Conservation (phyloP, 2,113 vertebrate species). For the Dunckerocampus dactyliophorus region DNA sequence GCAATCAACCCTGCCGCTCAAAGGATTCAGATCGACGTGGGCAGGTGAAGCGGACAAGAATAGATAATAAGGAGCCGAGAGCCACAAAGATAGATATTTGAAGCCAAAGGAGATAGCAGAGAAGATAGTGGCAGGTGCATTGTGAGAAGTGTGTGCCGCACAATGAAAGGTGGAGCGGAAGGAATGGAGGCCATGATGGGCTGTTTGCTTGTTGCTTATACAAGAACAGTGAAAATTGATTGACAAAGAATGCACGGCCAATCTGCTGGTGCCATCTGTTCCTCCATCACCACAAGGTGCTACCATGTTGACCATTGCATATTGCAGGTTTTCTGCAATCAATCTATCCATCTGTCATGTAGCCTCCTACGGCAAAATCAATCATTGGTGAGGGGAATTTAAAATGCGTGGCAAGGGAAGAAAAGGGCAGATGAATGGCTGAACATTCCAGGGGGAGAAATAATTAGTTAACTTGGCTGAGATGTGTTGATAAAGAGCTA, state of each 20-base stretch:
- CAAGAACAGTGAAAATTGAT: slow-evolving; percentile 51
- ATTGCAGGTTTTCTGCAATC: slow-evolving; percentile 41
- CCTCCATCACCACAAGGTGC: slow-evolving; percentile 37
- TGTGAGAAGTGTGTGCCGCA: slow-evolving; percentile 1
- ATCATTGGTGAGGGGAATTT: slow-evolving; percentile 30
- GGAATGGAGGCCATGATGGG: slow-evolving; percentile 8
- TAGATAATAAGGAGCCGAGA: slow-evolving; percentile 11
- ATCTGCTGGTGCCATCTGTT: slow-evolving; percentile 62
- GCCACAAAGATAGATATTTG: slow-evolving; percentile 1
- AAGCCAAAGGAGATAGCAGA: slow-evolving; percentile 8
- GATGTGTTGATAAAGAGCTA: slow-evolving; percentile 61
- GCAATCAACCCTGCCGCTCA: slow-evolving; percentile 43
- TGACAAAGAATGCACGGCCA: slow-evolving; percentile 53
- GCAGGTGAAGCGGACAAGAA: slow-evolving; percentile 30
- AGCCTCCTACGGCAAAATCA: slow-evolving; percentile 46
- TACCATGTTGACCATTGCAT: slow-evolving; percentile 53
- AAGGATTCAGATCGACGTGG: slow-evolving; percentile 29
- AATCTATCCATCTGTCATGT: slow-evolving; percentile 50
- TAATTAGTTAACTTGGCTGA: slow-evolving; percentile 69
- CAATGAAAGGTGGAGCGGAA: slow-evolving; percentile 9
- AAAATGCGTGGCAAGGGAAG: slow-evolving; percentile 18
- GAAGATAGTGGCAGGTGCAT: slow-evolving; percentile 2
- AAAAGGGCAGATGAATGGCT: slow-evolving; percentile 12
- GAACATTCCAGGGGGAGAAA: slow-evolving; percentile 43
- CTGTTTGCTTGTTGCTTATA: slow-evolving; percentile 28